Percentiles rank a stretch among this genome's conserved stretches.
These are phyloP conservation scores for Alviniconcha strummeri DNA, from an alignment of 2,888 invertebrate genomes.

Conservation along the genomic window DNA sequence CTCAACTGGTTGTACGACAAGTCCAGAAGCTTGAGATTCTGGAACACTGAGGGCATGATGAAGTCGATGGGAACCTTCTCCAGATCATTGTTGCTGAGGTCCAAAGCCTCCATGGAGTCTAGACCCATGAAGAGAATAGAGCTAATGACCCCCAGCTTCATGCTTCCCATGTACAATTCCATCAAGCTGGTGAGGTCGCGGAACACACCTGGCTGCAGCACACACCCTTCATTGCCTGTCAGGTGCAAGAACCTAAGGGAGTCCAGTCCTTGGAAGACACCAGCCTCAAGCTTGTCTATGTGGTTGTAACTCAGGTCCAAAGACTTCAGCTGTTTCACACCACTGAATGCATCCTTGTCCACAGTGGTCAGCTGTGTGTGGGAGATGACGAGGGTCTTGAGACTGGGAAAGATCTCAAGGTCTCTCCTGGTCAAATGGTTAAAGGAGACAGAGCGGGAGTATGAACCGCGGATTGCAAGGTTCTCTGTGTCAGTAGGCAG, in stretches of 20 bases:
- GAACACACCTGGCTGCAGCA: slow-evolving; percentile 41
- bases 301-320: slow-evolving; percentile 47
- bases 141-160: slow-evolving; percentile 40
- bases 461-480: slow-evolving; percentile 22
- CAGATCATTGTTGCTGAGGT: slow-evolving; percentile 49
- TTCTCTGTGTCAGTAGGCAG: slow-evolving; percentile 23
- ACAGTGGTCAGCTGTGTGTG: slow-evolving; percentile 26
- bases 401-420: slow-evolving; percentile 22
- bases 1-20: slow-evolving; percentile 45
- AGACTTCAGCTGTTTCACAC: slow-evolving; percentile 35
- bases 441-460: slow-evolving; percentile 7
- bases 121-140: slow-evolving; percentile 43
- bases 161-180: slow-evolving; percentile 46
- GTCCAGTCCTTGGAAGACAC: slow-evolving; percentile 45
- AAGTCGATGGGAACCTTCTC: slow-evolving; percentile 41
- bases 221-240: slow-evolving; percentile 23
- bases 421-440: slow-evolving; percentile 2
- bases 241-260: slow-evolving; percentile 44
- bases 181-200: slow-evolving; percentile 39
- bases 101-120: slow-evolving; percentile 41
- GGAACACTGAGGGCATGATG: slow-evolving; percentile 39
- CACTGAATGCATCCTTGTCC: slow-evolving; percentile 30
- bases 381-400: slow-evolving; percentile 26
- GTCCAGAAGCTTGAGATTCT: slow-evolving; percentile 41
- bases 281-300: slow-evolving; percentile 38